phyloP scores from a whole-genome alignment of 2,888 invertebrate species.

The Cordilura impudica region DNA sequence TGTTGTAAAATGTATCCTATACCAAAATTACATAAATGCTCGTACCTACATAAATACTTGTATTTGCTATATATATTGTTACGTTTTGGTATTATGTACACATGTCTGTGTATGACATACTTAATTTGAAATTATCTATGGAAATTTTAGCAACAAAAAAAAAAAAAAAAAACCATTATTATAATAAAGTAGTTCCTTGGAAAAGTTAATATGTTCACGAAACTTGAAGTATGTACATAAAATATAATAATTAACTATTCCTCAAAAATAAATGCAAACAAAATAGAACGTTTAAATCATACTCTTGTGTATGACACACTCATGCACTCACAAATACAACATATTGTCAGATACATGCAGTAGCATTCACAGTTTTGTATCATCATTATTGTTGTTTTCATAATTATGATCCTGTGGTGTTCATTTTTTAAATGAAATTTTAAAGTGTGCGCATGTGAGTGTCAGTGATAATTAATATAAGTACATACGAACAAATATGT shows the following conservation, averaged over 20 bases:
- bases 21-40: background rate
- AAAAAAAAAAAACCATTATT: too few species aligned
- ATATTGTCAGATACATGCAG: background rate
- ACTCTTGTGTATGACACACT: background rate
- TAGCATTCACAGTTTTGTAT: slow-evolving; percentile 21
- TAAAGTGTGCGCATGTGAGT: background rate
- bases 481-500: background rate
- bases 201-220: too few species aligned
- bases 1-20: background rate
- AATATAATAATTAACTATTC: too few species aligned
- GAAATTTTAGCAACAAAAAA: too few species aligned
- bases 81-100: too few species aligned
- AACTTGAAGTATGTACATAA: too few species aligned
- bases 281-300: background rate
- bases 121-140: too few species aligned
- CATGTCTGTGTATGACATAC: too few species aligned
- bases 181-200: too few species aligned
- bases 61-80: too few species aligned
- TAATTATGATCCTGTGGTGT: background rate
- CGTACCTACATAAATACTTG: too few species aligned
- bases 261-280: background rate
- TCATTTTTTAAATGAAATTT: background rate
- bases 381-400: slow-evolving; percentile 10
- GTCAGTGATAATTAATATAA: background rate
- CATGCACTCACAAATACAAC: too few species aligned